Evolutionary conservation across 2,888 invertebrate species (phyloP).

Genomic region (Carterocephalus palaemon): DNA sequence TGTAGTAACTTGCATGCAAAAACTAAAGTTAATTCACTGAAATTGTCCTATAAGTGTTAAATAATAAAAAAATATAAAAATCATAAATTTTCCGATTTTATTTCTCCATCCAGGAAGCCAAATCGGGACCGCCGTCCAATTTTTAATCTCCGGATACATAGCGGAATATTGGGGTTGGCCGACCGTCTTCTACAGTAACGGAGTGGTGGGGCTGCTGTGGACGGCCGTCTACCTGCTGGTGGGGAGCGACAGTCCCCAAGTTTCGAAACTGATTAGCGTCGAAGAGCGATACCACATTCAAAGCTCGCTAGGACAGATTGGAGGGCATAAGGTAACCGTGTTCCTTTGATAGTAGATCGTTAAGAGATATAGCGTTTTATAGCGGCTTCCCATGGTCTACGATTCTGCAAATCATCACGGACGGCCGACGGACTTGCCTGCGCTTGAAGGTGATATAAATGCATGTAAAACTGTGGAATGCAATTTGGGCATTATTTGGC

Average conservation of each 20-base stretch:
- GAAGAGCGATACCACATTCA: constrained; percentile 84
- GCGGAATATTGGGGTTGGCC: constrained; percentile 80
- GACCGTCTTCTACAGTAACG: constrained; percentile 82
- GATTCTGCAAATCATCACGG: no score
- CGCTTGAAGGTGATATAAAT: no score
- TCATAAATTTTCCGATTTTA: not conserved
- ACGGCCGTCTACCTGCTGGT: constrained; percentile 74
- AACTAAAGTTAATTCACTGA: no score
- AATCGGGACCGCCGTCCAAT: constrained; percentile 79
- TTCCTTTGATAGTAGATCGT: no score
- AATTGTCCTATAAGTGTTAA: no score
- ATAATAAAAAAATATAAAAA: no score
- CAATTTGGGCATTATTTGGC: no score
- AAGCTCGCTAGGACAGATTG: constrained; percentile 57
- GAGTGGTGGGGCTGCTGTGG: constrained; percentile 76
- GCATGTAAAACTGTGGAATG: no score
- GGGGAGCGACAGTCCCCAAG: constrained; percentile 82
- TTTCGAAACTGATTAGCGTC: constrained; percentile 75
- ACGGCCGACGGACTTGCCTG: no score
- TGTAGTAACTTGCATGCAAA: not conserved
- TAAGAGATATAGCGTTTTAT: no score
- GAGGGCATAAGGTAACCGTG: constrained; percentile 47
- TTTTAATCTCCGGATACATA: constrained; percentile 69
- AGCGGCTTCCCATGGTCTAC: no score
- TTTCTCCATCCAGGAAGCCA: constrained; percentile 78